A percentile compares a stretch with the other conserved stretches of the same genome.
phyloP scores from a whole-genome alignment of 2,113 vertebrate genomes.

The Apteryx owenii region DNA sequence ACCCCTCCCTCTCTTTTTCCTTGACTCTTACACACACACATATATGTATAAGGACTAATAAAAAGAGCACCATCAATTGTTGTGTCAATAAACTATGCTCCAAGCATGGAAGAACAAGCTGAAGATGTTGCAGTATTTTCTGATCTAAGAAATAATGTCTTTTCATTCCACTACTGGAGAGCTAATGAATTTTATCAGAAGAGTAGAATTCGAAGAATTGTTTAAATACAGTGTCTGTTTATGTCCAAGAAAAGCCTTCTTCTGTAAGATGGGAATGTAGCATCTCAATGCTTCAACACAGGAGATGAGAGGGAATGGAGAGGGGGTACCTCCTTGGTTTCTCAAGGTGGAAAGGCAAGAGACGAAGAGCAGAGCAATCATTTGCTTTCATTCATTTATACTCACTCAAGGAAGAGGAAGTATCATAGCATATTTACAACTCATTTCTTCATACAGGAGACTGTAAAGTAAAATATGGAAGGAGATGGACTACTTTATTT shows the following conservation, averaged over 20 bases:
- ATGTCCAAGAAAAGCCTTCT: not conserved
- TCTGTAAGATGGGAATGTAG: not conserved
- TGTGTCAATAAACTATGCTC: not conserved
- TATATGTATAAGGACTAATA: not conserved
- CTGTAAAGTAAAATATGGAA: not conserved
- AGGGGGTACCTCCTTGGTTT: not conserved
- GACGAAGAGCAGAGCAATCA: not conserved
- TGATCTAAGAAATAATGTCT: not conserved
- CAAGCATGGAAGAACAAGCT: not conserved
- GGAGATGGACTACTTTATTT: not conserved
- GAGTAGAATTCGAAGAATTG: not conserved
- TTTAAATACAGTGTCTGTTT: not conserved
- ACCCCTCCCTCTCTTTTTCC: not conserved
- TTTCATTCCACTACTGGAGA: not conserved
- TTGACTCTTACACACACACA: not conserved
- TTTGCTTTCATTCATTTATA: not conserved
- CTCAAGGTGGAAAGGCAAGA: not conserved
- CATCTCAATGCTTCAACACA: not conserved
- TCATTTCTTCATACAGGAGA: not conserved
- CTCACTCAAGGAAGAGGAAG: not conserved
- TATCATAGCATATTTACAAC: not conserved
- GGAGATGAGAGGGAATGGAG: not conserved
- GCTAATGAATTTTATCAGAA: not conserved
- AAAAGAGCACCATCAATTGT: not conserved
- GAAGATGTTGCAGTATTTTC: not conserved